Conservation (phyloP, 2,797 vertebrate species). For the Sebastes variabilis region DNA sequence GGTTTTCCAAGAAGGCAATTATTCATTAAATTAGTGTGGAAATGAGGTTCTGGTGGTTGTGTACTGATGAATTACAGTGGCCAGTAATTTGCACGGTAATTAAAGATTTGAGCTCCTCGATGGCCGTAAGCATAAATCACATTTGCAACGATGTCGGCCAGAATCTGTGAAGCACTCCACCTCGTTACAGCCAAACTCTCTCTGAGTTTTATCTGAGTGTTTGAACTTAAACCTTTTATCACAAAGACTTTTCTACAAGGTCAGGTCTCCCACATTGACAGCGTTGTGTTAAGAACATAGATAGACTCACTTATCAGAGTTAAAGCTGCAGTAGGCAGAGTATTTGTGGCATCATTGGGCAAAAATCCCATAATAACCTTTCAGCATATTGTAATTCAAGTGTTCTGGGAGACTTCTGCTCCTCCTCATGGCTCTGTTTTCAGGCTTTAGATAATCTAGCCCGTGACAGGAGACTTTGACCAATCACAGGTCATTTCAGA, state of each 20-base stretch:
- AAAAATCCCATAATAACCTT: no score
- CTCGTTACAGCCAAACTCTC: slow-evolving; percentile 34
- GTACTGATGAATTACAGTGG: slow-evolving; percentile 83
- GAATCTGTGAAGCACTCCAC: slow-evolving; percentile 60
- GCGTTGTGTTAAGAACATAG: neutral
- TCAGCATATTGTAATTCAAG: no score
- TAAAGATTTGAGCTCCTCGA: slow-evolving; percentile 79
- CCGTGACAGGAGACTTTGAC: no score
- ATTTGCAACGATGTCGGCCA: slow-evolving; percentile 61
- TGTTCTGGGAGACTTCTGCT: no score
- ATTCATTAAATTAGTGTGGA: slow-evolving; percentile 86
- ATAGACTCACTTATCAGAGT: neutral
- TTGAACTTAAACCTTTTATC: slow-evolving; percentile 42
- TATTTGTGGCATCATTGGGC: no score
- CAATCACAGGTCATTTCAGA: no score
- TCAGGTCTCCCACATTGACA: neutral
- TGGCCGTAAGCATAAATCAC: slow-evolving; percentile 71
- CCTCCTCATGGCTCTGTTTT: no score
- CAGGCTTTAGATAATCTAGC: no score
- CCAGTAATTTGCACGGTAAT: slow-evolving; percentile 86
- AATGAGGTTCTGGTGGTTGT: slow-evolving; percentile 86
- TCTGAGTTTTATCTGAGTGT: slow-evolving; percentile 3
- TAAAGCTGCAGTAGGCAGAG: no score
- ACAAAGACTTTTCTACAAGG: slow-evolving; percentile 12
- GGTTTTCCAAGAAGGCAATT: slow-evolving; percentile 86